phyloP scores from a whole-genome alignment of 2,888 invertebrate genomes.

The Neoascia interrupta region DNA sequence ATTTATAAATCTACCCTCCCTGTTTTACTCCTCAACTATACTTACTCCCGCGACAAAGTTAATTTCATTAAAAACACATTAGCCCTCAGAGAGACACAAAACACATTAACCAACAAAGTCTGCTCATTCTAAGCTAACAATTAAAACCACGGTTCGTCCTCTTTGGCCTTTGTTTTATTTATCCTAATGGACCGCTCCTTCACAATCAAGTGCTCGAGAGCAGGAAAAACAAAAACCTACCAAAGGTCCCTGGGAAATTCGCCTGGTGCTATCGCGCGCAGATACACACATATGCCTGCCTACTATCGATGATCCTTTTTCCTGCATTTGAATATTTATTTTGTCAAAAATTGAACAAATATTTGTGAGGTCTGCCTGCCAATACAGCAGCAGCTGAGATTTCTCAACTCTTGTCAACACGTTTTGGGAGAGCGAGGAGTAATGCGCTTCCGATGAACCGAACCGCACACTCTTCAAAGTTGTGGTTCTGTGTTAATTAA shows the following conservation, averaged over 20 bases:
- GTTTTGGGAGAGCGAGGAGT: neutral
- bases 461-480: neutral
- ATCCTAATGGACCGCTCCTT: conserved; percentile 43
- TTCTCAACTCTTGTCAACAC: conserved; percentile 35
- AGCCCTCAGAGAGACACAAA: conserved; percentile 13
- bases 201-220: conserved; percentile 3
- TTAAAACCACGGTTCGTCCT: conserved; percentile 8
- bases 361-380: conserved; percentile 41
- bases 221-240: conserved; percentile 23
- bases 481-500: conserved; percentile 28
- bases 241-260: conserved; percentile 29
- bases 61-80: conserved; percentile 55
- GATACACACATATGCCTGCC: too few relatives aligned
- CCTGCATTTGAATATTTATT: conserved; percentile 39
- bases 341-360: conserved; percentile 56
- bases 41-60: conserved; percentile 32
- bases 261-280: conserved; percentile 13
- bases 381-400: conserved; percentile 43
- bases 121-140: conserved; percentile 11
- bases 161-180: conserved; percentile 43
- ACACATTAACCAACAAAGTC: conserved; percentile 1
- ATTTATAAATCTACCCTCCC: too few relatives aligned
- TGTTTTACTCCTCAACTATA: neutral
- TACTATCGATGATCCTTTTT: conserved; percentile 34
- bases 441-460: conserved; percentile 41